These are phyloP conservation scores for Oscheius sp. DNA, from an alignment of 1,140 invertebrate genomes.

Conservation along the genomic window DNA sequence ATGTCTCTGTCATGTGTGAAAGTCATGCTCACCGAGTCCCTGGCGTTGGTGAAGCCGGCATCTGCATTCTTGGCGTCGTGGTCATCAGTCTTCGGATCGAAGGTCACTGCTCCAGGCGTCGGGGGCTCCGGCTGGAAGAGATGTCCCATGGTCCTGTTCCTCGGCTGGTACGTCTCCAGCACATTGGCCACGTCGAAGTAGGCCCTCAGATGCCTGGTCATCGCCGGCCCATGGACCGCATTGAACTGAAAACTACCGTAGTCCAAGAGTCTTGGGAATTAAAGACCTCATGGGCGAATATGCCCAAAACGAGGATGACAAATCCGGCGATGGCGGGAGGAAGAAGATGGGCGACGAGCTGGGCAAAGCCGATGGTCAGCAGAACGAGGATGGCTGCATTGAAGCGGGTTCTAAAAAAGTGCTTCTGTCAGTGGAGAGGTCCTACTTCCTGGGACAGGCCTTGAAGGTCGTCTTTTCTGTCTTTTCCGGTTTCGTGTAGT, in stretches of 20 bases:
- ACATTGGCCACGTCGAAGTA: conserved; percentile 52
- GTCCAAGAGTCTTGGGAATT: no score
- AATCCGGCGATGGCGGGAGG: not conserved
- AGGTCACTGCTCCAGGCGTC: conserved; percentile 8
- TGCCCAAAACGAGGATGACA: not conserved
- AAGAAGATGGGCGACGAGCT: not conserved
- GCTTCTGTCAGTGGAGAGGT: no score
- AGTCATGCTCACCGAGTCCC: conserved; percentile 40
- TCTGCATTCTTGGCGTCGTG: conserved; percentile 34
- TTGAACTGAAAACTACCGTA: conserved; percentile 49
- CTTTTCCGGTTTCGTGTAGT: no score
- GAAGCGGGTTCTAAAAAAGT: not conserved
- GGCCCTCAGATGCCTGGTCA: conserved; percentile 42
- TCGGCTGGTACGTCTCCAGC: conserved; percentile 51
- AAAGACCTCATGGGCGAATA: not conserved
- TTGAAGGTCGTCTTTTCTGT: no score
- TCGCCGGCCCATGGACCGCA: conserved; percentile 24
- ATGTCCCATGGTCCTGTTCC: conserved; percentile 46
- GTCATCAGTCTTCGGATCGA: conserved; percentile 5
- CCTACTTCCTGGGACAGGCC: no score
- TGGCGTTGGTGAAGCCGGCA: conserved; percentile 38
- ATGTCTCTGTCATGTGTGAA: no score
- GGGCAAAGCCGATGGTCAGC: not conserved
- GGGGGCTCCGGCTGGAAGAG: conserved; percentile 42
- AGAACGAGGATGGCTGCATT: not conserved